Base-by-base conservation (phyloP, 2,113 vertebrate genomes). In the Nibea albiflora region DNA sequence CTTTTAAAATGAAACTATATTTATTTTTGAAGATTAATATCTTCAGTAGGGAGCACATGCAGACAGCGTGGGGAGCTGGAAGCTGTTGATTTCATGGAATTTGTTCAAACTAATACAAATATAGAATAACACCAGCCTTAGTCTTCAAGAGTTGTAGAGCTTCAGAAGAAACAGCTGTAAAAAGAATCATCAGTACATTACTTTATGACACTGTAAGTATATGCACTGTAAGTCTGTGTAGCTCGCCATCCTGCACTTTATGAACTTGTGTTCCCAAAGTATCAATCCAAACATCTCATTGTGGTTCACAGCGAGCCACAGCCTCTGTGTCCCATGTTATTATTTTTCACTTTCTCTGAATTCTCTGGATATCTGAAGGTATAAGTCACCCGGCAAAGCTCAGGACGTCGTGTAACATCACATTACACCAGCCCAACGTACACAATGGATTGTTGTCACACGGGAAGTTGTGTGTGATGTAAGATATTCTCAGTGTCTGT, bases 351-450 rank as follows among this genome's bases (percentile, higher is more conserved):
- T 82, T 46, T 60, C 63, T 60, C 60, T 61, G 70, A 63, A 78
- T 88, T 83, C 73, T 68, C 56, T 26, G 56, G 28, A 76, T 78
- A 47, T 76, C 71, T 83, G 71, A 73, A 56, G 50, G n/a, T 47
- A 28, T 17, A 66, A 68, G 42, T 75, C 28, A 60, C 16, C 15
- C 24, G 5, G 28, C 3, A 4, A 26, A 17, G 8, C 28, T 60
- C 57, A 35, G 57, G 26, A 14, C 24, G 1, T 22, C 2, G 2
- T 8, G 9, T 44, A 44, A 73, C 11, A 46, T 49, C 66, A 63
- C 50, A 44, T 44, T 44, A 26, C 61, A 72, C 12, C 17, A 3
- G 31, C 31, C 31, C 35, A 39, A 39, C 35, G 8, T 39, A 39
- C 35, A 39, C 35, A 8, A 6, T 39, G 35, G 35, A 39, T 39